phyloP scores from a whole-genome alignment of 1,140 invertebrate species.

The Ladona fulva region DNA sequence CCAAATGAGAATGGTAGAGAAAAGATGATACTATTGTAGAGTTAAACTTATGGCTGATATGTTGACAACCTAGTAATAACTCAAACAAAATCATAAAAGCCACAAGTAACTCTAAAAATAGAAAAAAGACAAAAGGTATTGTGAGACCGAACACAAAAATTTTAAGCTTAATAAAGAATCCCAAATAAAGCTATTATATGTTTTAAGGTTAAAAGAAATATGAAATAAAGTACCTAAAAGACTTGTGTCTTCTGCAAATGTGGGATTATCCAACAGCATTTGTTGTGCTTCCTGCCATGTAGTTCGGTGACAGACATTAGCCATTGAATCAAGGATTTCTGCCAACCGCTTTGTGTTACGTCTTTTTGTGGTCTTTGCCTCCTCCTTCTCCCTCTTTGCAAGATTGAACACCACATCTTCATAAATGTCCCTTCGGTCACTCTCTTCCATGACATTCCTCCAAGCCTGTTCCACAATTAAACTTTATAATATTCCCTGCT shows the following conservation, averaged over 20 bases:
- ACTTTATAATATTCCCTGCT: not conserved
- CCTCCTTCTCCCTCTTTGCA: constrained; percentile 92
- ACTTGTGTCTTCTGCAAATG: constrained; percentile 92
- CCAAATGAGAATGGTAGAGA: too few species aligned
- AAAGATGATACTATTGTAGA: too few species aligned
- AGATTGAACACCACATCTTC: constrained; percentile 92
- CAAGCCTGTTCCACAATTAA: constrained; percentile 50
- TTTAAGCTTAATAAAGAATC: too few species aligned
- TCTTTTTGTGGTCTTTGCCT: constrained; percentile 82
- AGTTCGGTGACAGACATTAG: constrained; percentile 80
- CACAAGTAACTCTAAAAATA: too few species aligned
- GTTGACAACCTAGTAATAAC: too few species aligned
- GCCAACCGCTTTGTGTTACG: constrained; percentile 91
- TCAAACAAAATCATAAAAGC: too few species aligned
- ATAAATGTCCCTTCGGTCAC: constrained; percentile 91
- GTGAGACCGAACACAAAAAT: too few species aligned
- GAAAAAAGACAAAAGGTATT: too few species aligned
- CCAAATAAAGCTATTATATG: too few species aligned
- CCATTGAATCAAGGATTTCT: constrained; percentile 91
- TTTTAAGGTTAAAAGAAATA: too few species aligned
- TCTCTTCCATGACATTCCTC: constrained; percentile 74
- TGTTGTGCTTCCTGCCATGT: constrained; percentile 98
- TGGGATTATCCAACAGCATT: constrained; percentile 82
- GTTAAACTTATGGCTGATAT: too few species aligned
- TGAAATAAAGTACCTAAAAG: constrained; percentile 67